Evolutionary conservation across 2,797 vertebrate species (phyloP).

Genomic region (Pantherophis vulpinus): DNA sequence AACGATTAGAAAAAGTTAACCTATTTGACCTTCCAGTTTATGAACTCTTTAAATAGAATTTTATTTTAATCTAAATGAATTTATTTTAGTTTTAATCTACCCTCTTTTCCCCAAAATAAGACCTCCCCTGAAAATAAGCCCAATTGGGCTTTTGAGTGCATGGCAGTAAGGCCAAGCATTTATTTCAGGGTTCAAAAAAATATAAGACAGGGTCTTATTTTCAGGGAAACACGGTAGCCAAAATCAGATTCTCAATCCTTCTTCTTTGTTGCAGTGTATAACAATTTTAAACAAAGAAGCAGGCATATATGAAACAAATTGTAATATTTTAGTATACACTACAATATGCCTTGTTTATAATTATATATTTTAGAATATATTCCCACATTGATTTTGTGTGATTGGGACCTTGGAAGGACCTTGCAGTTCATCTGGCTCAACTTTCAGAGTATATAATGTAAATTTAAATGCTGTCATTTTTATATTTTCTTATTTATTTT

Average conservation of each 20-base stretch:
- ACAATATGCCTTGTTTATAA: background rate
- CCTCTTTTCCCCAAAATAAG: no score
- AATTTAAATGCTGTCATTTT: constrained; percentile 15
- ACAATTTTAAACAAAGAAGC: background rate
- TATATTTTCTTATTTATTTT: constrained; percentile 16
- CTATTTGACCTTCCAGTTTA: constrained; percentile 36
- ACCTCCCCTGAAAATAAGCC: no score
- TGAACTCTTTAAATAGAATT: background rate
- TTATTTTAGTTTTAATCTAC: no score
- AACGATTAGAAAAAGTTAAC: constrained; percentile 35
- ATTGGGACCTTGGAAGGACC: background rate
- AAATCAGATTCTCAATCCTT: background rate
- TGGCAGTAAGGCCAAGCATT: no score
- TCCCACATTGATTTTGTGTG: background rate
- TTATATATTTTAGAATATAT: background rate
- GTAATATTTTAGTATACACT: background rate
- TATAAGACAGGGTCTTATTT: no score
- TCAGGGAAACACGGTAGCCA: background rate
- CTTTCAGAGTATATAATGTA: constrained; percentile 23
- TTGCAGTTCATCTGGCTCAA: background rate
- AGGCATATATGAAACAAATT: background rate
- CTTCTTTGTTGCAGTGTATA: constrained; percentile 10
- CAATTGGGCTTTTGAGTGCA: no score
- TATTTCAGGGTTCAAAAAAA: no score
- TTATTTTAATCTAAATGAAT: background rate